A percentile compares a stretch with the other conserved stretches of the same genome.
Conservation (phyloP, 2,113 vertebrate species). For the Gambusia affinis region DNA sequence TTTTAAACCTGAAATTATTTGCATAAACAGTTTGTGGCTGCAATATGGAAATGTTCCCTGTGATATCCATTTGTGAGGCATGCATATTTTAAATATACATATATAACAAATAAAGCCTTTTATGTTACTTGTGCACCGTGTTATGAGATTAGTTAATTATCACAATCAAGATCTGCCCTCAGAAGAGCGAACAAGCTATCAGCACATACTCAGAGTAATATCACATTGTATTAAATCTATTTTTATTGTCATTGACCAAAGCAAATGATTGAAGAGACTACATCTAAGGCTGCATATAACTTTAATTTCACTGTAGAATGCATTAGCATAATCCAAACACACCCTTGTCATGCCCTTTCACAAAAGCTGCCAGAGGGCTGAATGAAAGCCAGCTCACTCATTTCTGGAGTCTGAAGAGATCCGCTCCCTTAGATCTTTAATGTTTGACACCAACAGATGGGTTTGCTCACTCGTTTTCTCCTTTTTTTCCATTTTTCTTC, state of each 20-base stretch:
- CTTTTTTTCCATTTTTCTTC: constrained; percentile 8
- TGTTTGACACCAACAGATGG: constrained; percentile 64
- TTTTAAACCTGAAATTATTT: too few species aligned
- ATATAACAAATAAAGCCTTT: neutral
- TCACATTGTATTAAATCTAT: neutral
- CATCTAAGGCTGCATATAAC: constrained; percentile 6
- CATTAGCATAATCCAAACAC: constrained; percentile 27
- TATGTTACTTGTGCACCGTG: neutral
- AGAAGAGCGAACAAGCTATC: neutral
- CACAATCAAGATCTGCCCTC: neutral
- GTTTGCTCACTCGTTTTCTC: constrained; percentile 24
- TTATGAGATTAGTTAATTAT: neutral
- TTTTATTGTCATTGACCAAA: neutral
- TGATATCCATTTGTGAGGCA: too few species aligned
- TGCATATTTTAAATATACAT: too few species aligned
- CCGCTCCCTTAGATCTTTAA: constrained; percentile 43
- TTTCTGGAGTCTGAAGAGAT: constrained; percentile 40
- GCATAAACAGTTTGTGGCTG: too few species aligned
- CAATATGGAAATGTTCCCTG: too few species aligned
- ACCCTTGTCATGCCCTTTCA: neutral
- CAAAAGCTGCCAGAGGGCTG: constrained; percentile 26
- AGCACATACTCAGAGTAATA: neutral
- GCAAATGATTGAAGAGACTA: constrained; percentile 1
- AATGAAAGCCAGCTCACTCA: neutral
- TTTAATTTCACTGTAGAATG: constrained; percentile 17